Conservation (phyloP, 2,797 vertebrate genomes). For the Furcifer pardalis region DNA sequence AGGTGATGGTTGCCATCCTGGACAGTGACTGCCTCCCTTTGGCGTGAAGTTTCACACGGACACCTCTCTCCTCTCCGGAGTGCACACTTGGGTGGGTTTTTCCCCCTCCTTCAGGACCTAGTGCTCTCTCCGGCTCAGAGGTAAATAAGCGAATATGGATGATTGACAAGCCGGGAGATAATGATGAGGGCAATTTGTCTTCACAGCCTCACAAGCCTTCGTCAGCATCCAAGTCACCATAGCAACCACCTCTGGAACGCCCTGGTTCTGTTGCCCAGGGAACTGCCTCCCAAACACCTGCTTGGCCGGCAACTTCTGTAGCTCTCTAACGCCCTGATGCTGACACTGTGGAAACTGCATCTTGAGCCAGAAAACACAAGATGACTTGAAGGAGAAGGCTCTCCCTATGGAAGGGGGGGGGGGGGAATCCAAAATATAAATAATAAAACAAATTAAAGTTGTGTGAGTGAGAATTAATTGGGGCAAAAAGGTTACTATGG, state of each 20-base stretch:
- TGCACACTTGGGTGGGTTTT: constrained; percentile 45
- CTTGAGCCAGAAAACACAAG: constrained; percentile 46
- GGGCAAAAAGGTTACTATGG: constrained; percentile 78
- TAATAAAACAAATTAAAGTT: constrained; percentile 55
- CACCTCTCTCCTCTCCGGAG: constrained; percentile 56
- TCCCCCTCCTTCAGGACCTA: constrained; percentile 47
- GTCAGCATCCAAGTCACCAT: constrained; percentile 86
- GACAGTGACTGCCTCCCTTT: constrained; percentile 65
- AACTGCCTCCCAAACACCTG: constrained; percentile 83
- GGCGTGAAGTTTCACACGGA: constrained; percentile 57
- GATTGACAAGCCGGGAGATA: constrained; percentile 84
- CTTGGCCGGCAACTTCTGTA: constrained; percentile 58
- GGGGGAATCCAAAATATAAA: constrained; percentile 4
- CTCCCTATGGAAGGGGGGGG: not conserved
- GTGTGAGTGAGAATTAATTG: constrained; percentile 70
- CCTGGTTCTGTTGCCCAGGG: constrained; percentile 83
- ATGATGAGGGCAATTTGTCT: constrained; percentile 85
- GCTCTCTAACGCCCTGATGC: constrained; percentile 61
- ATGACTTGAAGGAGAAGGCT: constrained; percentile 1
- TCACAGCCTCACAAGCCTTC: constrained; percentile 84
- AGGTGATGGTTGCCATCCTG: constrained; percentile 97
- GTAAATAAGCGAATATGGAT: constrained; percentile 77
- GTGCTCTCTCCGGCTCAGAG: constrained; percentile 73
- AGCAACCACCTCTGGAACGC: constrained; percentile 83
- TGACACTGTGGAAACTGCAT: constrained; percentile 52